phyloP scores from a whole-genome alignment of 2,888 invertebrate species.

The Fabriciana adippe region DNA sequence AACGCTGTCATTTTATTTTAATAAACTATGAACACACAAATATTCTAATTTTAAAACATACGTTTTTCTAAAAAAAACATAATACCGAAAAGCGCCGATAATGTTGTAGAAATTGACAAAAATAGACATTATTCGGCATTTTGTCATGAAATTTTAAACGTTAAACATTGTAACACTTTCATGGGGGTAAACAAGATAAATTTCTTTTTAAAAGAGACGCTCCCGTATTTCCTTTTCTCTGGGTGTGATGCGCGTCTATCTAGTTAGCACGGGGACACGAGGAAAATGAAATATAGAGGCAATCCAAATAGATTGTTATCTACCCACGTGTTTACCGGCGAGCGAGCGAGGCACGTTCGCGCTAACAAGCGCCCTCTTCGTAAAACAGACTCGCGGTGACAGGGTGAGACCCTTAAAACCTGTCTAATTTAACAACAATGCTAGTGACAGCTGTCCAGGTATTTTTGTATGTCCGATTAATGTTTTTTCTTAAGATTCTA shows the following conservation, averaged over 20 bases:
- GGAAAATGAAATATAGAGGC: constrained; percentile 83
- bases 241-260: constrained; percentile 68
- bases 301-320: constrained; percentile 83
- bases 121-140: background rate
- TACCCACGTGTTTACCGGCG: constrained; percentile 80
- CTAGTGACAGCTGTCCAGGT: constrained; percentile 69
- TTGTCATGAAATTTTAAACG: constrained; percentile 22
- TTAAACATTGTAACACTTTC: constrained; percentile 33
- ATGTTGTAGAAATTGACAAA: background rate
- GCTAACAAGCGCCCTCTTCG: constrained; percentile 72
- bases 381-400: constrained; percentile 60
- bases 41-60: too few relatives aligned
- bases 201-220: constrained; percentile 58
- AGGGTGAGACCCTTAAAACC: constrained; percentile 62
- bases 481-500: background rate
- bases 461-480: constrained; percentile 41
- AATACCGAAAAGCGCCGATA: too few relatives aligned
- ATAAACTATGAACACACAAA: too few relatives aligned
- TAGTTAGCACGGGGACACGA: constrained; percentile 76
- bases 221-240: constrained; percentile 74
- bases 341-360: constrained; percentile 75
- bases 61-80: background rate
- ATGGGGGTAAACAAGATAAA: constrained; percentile 44
- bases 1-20: too few relatives aligned
- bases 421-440: constrained; percentile 66